A percentile compares a stretch with the other conserved stretches of the same genome.
These are phyloP conservation scores for Danio albolineatus DNA, from an alignment of 2,797 vertebrate genomes.

Conservation along the genomic window DNA sequence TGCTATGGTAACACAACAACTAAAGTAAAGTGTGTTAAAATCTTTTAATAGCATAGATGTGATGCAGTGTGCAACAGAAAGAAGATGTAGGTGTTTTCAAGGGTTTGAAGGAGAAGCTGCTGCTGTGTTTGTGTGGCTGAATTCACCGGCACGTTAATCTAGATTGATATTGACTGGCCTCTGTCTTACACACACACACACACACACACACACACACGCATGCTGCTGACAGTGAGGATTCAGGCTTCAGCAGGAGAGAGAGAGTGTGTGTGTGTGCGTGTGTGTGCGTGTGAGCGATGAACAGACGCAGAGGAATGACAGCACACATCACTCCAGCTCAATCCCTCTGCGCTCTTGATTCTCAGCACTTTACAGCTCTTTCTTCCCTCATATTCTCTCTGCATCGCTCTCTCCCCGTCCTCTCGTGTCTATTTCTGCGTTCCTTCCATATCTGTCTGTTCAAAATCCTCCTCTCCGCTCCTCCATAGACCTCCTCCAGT, in stretches of 20 bases:
- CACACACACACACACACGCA: slow-evolving; percentile 43
- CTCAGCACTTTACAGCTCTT: slow-evolving; percentile 60
- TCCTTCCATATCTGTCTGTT: slow-evolving; percentile 41
- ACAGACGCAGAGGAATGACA: slow-evolving; percentile 73
- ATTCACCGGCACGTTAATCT: slow-evolving; percentile 35
- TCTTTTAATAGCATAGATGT: too few relatives aligned
- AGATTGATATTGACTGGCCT: slow-evolving; percentile 48
- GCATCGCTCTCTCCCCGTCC: slow-evolving; percentile 36
- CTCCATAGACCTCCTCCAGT: neutral
- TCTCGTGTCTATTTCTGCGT: slow-evolving; percentile 47
- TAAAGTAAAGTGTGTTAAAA: too few relatives aligned
- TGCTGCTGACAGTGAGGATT: slow-evolving; percentile 53
- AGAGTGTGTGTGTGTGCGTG: too few relatives aligned
- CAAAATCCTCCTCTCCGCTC: slow-evolving; percentile 34
- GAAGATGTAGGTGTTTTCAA: neutral
- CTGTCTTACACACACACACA: slow-evolving; percentile 19
- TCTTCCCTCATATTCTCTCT: slow-evolving; percentile 34
- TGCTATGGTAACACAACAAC: too few relatives aligned
- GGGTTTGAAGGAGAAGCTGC: neutral
- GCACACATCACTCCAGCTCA: slow-evolving; percentile 71
- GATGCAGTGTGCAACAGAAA: neutral
- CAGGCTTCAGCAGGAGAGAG: slow-evolving; percentile 38
- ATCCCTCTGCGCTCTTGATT: slow-evolving; percentile 63
- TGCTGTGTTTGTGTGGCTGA: slow-evolving; percentile 4
- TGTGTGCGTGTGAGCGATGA: slow-evolving; percentile 68